Evolutionary conservation across 2,113 vertebrate species (phyloP).

Genomic region (Acrocephalus arundinaceus): DNA sequence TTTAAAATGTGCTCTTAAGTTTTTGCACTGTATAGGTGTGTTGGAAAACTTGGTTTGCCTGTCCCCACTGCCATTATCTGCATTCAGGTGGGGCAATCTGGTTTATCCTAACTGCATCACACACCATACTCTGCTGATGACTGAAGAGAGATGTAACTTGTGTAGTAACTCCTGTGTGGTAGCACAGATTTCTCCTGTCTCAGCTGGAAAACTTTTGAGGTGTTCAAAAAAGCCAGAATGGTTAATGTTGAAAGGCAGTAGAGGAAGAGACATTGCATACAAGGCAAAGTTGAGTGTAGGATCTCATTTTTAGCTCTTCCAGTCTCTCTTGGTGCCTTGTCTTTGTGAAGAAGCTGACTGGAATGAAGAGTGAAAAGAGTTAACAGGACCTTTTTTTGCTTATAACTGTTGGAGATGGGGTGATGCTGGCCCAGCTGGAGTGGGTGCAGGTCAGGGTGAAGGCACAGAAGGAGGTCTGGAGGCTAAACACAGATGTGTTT

Average conservation of each 20-base stretch:
- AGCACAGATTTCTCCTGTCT: background rate
- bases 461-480: background rate
- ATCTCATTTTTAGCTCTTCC: background rate
- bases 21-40: background rate
- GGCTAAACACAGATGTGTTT: background rate
- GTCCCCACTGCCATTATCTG: background rate
- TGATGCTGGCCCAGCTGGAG: background rate
- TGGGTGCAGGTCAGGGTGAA: background rate
- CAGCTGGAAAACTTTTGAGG: background rate
- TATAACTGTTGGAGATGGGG: background rate
- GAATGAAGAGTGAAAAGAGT: background rate
- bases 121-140: background rate
- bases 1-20: background rate
- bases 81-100: background rate
- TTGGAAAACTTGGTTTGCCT: background rate
- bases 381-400: background rate
- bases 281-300: background rate
- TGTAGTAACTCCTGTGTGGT: background rate
- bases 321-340: background rate
- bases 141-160: background rate
- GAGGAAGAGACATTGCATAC: background rate
- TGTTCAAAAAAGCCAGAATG: background rate
- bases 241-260: background rate
- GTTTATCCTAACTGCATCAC: background rate
- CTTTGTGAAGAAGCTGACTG: background rate